Conservation (phyloP, 2,113 vertebrate species). For the Anarrhichthys ocellatus region DNA sequence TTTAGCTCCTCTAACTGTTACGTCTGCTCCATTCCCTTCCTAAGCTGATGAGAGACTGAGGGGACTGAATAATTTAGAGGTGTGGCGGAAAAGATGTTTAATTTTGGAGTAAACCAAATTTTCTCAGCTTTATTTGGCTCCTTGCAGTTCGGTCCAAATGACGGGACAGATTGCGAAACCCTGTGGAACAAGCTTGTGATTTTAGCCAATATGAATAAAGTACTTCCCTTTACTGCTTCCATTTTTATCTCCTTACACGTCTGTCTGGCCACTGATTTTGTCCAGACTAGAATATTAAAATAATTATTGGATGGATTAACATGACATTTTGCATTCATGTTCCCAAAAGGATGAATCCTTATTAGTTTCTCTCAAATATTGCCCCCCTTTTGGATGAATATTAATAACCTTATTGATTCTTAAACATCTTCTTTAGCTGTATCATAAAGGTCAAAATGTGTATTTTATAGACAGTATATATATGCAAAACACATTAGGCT, state of each 20-base stretch:
- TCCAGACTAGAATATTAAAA: neutral
- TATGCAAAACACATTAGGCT: too few relatives aligned
- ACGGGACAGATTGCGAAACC: neutral
- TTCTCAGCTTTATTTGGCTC: slow-evolving; percentile 28
- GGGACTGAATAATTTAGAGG: slow-evolving; percentile 62
- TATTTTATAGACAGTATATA: neutral
- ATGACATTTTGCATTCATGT: neutral
- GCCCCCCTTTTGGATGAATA: neutral
- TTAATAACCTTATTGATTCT: neutral
- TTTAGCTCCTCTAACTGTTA: slow-evolving; percentile 51
- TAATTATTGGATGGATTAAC: neutral
- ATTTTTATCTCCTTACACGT: neutral
- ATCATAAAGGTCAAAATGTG: neutral
- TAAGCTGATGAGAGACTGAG: slow-evolving; percentile 47
- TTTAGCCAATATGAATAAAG: neutral
- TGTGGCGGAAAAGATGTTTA: slow-evolving; percentile 31
- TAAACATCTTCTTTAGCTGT: neutral
- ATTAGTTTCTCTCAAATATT: neutral
- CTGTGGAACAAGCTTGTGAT: neutral
- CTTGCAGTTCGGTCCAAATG: neutral
- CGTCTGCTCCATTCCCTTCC: slow-evolving; percentile 42
- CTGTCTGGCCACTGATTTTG: neutral
- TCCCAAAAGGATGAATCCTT: neutral
- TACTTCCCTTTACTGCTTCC: neutral
- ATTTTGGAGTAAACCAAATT: slow-evolving; percentile 45